These are phyloP conservation scores for Scolopax bukidnonensis DNA, from an alignment of 2,797 vertebrate genomes.

Conservation along the genomic window DNA sequence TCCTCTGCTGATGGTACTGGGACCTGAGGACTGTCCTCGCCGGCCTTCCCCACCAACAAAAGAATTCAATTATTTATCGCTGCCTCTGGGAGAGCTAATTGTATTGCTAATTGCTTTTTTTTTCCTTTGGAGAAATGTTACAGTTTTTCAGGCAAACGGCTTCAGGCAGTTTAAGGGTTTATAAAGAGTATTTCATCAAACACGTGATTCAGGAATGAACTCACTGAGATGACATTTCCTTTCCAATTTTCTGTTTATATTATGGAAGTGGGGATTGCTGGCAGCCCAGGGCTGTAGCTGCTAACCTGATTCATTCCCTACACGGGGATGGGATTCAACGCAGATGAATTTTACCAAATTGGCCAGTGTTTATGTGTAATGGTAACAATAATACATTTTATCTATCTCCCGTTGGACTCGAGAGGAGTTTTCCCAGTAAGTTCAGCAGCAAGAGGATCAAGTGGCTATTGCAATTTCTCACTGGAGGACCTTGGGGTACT, in stretches of 20 bases:
- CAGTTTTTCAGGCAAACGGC: background rate
- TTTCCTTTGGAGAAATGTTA: slow-evolving; percentile 21
- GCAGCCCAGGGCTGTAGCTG: slow-evolving; percentile 33
- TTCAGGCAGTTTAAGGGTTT: slow-evolving; percentile 57
- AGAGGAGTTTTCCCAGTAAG: background rate
- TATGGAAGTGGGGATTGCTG: slow-evolving; percentile 26
- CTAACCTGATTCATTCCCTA: background rate
- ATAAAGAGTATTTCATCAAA: slow-evolving; percentile 64
- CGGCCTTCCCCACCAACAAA: slow-evolving; percentile 44
- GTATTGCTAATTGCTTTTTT: slow-evolving; percentile 73
- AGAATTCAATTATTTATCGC: slow-evolving; percentile 65
- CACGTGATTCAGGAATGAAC: slow-evolving; percentile 43
- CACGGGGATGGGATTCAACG: fast-evolving
- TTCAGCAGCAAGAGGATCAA: background rate
- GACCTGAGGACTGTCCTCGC: slow-evolving; percentile 54
- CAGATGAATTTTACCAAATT: background rate
- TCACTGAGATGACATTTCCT: slow-evolving; percentile 48
- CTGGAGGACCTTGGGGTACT: background rate
- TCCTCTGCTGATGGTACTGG: slow-evolving; percentile 67
- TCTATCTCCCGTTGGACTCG: background rate
- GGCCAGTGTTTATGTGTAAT: background rate
- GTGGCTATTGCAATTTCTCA: background rate
- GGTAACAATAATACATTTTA: background rate
- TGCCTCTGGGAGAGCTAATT: slow-evolving; percentile 68
- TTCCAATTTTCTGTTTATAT: slow-evolving; percentile 46